Evolutionary conservation across 2,888 invertebrate species (phyloP).

Genomic region (Beris morrisii): DNA sequence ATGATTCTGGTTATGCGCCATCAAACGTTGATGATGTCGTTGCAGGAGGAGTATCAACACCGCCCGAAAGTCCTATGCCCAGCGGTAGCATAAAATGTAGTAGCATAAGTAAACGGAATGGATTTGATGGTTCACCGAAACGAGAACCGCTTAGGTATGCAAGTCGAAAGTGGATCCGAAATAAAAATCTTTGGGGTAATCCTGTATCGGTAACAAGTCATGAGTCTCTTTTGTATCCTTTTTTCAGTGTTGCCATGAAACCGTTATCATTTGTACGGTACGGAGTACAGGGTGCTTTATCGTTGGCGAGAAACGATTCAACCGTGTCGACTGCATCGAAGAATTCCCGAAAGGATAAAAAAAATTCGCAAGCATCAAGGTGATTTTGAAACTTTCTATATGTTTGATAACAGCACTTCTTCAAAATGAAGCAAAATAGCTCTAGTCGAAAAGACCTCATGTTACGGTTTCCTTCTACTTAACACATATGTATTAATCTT

Average conservation of each 20-base stretch:
- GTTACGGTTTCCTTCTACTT: no score
- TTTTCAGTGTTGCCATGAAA: constrained; percentile 66
- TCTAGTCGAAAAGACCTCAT: no score
- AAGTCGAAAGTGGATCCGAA: neutral
- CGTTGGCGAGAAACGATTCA: constrained; percentile 57
- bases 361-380: constrained; percentile 57
- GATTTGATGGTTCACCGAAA: constrained; percentile 53
- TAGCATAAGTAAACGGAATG: constrained; percentile 51
- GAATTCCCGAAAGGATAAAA: constrained; percentile 57
- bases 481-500: no score
- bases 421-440: no score
- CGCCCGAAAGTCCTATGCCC: constrained; percentile 58
- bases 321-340: constrained; percentile 64
- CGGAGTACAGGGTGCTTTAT: constrained; percentile 56
- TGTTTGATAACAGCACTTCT: no score
- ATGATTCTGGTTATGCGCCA: constrained; percentile 80
- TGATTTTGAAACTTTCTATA: constrained; percentile 40
- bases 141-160: constrained; percentile 53
- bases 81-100: constrained; percentile 53
- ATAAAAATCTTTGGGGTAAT: neutral
- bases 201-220: constrained; percentile 1
- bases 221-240: constrained; percentile 1
- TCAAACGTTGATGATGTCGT: constrained; percentile 61
- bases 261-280: constrained; percentile 55
- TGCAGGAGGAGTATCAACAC: constrained; percentile 63